Evolutionary conservation across 2,113 vertebrate genomes (phyloP).

Genomic region (Daboia siamensis): DNA sequence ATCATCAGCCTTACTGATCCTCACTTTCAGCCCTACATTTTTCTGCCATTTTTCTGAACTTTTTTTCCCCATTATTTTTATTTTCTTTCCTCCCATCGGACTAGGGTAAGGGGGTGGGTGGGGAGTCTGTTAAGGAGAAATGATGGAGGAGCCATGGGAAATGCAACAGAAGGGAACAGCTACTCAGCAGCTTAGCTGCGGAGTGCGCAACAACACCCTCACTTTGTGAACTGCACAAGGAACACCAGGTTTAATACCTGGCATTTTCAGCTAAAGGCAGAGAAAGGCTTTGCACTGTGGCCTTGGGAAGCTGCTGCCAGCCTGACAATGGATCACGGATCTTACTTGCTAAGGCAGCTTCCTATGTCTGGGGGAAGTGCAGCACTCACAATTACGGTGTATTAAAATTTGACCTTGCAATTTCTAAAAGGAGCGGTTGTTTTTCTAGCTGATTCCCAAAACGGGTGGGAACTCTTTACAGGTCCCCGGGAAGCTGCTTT

Average conservation of each 20-base stretch:
- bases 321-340: neutral
- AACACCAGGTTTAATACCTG: neutral
- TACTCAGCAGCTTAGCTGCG: neutral
- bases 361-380: neutral
- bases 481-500: neutral
- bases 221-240: neutral
- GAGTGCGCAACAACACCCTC: neutral
- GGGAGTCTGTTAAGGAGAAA: neutral
- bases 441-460: neutral
- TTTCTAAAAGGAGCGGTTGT: neutral
- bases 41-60: neutral
- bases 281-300: neutral
- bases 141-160: neutral
- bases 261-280: neutral
- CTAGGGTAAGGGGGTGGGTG: no score
- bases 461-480: neutral
- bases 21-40: neutral
- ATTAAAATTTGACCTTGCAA: neutral
- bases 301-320: neutral
- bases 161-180: neutral
- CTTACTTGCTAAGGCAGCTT: neutral
- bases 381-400: neutral
- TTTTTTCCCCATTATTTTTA: neutral
- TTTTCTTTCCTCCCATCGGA: neutral
- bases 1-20: neutral